phyloP scores from a whole-genome alignment of 2,113 vertebrate species.

The Dromiciops gliroides region DNA sequence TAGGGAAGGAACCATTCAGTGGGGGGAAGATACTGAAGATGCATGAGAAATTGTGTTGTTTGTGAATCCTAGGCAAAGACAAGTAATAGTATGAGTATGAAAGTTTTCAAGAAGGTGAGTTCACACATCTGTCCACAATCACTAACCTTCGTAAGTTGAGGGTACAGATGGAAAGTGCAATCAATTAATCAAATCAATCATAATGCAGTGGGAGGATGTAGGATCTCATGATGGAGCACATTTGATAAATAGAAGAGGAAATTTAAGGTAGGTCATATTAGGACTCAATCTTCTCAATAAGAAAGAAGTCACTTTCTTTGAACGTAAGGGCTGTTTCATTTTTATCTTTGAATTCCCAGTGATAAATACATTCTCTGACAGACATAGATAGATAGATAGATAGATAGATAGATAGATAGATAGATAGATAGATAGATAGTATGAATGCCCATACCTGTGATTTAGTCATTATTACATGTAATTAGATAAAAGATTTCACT shows the following conservation, averaged over 20 bases:
- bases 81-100: too few relatives aligned
- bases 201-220: not conserved
- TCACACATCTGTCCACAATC: not conserved
- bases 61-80: not conserved
- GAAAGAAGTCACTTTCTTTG: not conserved
- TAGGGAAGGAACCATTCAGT: not conserved
- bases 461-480: not conserved
- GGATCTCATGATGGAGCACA: not conserved
- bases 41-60: not conserved
- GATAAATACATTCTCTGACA: not conserved
- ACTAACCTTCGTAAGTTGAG: not conserved
- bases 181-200: not conserved
- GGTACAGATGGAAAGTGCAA: not conserved
- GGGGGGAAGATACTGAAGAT: not conserved
- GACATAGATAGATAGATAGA: not conserved
- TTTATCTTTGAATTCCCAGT: not conserved
- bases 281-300: not conserved
- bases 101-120: not conserved
- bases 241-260: not conserved
- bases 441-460: not conserved
- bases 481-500: not conserved
- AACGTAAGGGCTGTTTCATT: not conserved
- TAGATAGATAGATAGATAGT: not conserved
- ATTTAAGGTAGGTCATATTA: not conserved
- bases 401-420: not conserved